A percentile compares a stretch with the other conserved stretches of the same genome.
These are phyloP conservation scores for Epinotia brunnichana DNA, from an alignment of 2,888 invertebrate genomes.

Conservation along the genomic window DNA sequence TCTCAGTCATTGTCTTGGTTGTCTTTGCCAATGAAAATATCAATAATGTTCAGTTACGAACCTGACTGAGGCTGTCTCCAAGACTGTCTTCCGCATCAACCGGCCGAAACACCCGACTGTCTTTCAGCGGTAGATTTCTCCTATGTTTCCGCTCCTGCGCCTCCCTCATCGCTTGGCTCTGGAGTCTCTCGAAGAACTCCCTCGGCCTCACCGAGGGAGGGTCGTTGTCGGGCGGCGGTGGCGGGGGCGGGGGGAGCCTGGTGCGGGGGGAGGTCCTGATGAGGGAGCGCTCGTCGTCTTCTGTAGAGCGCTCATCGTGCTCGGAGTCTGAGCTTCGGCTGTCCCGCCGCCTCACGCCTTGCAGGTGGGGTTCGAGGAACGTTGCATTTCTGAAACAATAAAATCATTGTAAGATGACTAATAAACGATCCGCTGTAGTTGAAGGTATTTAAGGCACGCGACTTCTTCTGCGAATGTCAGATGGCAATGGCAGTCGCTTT, in stretches of 20 bases:
- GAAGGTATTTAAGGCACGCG: too few relatives aligned
- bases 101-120: conserved; percentile 68
- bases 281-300: conserved; percentile 76
- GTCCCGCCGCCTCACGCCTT: conserved; percentile 83
- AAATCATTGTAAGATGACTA: background rate
- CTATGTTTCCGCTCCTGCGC: conserved; percentile 70
- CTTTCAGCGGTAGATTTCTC: conserved; percentile 65
- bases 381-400: conserved; percentile 88
- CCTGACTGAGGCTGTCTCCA: conserved; percentile 81
- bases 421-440: background rate
- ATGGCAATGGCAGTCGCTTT: too few relatives aligned
- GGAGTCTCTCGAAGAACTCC: conserved; percentile 81
- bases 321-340: conserved; percentile 80
- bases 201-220: conserved; percentile 83
- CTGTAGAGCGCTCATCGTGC: conserved; percentile 79
- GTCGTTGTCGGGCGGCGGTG: conserved; percentile 76
- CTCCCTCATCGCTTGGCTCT: conserved; percentile 79
- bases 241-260: conserved; percentile 76
- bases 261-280: conserved; percentile 76
- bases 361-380: conserved; percentile 89
- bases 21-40: too few relatives aligned
- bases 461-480: too few relatives aligned
- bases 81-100: conserved; percentile 76
- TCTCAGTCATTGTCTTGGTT: too few relatives aligned
- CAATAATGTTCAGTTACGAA: conserved; percentile 50